Evolutionary conservation across 2,113 vertebrate species (phyloP).

Genomic region (Mastomys coucha): DNA sequence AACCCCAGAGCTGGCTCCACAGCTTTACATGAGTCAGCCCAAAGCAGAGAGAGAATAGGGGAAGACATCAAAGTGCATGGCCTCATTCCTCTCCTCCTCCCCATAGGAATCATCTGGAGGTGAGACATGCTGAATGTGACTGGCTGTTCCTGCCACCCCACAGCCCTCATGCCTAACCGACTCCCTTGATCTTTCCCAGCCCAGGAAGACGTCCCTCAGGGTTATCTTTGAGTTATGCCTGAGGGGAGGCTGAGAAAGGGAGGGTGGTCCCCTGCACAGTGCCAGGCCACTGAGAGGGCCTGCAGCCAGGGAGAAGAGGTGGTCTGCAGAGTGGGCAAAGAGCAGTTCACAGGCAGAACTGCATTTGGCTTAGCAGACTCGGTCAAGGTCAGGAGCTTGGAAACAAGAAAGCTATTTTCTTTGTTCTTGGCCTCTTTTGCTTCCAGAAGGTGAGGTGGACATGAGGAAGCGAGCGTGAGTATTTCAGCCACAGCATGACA

Average conservation of each 20-base stretch:
- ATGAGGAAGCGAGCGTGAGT: conserved; percentile 76
- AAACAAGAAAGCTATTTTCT: neutral
- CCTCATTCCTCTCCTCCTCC: neutral
- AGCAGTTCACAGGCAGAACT: neutral
- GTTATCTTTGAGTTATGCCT: neutral
- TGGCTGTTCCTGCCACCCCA: neutral
- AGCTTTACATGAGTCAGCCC: no score
- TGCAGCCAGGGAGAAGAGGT: neutral
- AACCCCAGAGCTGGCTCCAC: neutral
- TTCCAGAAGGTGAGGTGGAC: conserved; percentile 39
- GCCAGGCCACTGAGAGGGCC: neutral
- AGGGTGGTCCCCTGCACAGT: no score
- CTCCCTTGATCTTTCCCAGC: neutral
- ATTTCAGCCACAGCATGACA: rapidly evolving
- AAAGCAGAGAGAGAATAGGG: neutral
- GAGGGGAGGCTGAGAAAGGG: neutral
- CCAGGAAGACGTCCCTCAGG: neutral
- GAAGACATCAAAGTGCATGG: neutral
- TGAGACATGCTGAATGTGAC: conserved; percentile 36
- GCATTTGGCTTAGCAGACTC: neutral
- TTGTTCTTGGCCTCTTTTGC: neutral
- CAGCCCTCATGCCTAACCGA: neutral
- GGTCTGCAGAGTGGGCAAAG: neutral
- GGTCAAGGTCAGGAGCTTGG: neutral
- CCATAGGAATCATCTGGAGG: conserved; percentile 67